Evolutionary conservation across 2,888 invertebrate genomes (phyloP).

Genomic region (Tinea pellionella): DNA sequence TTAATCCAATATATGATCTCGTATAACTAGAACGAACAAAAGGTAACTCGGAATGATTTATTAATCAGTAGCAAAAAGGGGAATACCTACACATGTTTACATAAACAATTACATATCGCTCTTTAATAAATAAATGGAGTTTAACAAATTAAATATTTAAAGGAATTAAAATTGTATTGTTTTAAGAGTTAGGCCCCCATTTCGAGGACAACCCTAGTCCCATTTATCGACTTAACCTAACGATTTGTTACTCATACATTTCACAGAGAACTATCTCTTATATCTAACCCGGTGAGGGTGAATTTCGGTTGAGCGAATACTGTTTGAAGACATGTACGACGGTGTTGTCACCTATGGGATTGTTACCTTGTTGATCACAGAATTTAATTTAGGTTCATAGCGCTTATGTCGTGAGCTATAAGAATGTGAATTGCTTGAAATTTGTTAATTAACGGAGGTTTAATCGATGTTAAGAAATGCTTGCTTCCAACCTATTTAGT

Average conservation of each 20-base stretch:
- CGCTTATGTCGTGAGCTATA: not conserved
- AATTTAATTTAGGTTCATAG: not conserved
- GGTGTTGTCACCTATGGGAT: slow-evolving; percentile 9
- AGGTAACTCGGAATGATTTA: too few species aligned
- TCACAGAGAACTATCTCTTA: not conserved
- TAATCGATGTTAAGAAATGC: not conserved
- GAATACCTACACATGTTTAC: too few species aligned
- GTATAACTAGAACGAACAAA: too few species aligned
- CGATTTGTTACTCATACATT: not conserved
- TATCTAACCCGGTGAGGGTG: not conserved
- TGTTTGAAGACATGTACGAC: not conserved
- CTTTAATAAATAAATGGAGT: too few species aligned
- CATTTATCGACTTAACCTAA: slow-evolving; percentile 2
- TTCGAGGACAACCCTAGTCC: not conserved
- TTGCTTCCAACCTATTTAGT: not conserved
- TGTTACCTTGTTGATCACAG: slow-evolving; percentile 6
- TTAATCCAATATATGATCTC: too few species aligned
- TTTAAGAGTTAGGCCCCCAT: not conserved
- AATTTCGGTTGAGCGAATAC: not conserved
- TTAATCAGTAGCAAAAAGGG: too few species aligned
- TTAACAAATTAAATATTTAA: too few species aligned
- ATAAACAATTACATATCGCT: too few species aligned
- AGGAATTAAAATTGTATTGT: not conserved
- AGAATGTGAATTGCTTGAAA: not conserved
- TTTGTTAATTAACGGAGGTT: not conserved